A percentile compares a stretch with the other conserved stretches of the same genome.
These are phyloP conservation scores for Hydrolagus colliei DNA, from an alignment of 2,797 vertebrate species.

Conservation along the genomic window DNA sequence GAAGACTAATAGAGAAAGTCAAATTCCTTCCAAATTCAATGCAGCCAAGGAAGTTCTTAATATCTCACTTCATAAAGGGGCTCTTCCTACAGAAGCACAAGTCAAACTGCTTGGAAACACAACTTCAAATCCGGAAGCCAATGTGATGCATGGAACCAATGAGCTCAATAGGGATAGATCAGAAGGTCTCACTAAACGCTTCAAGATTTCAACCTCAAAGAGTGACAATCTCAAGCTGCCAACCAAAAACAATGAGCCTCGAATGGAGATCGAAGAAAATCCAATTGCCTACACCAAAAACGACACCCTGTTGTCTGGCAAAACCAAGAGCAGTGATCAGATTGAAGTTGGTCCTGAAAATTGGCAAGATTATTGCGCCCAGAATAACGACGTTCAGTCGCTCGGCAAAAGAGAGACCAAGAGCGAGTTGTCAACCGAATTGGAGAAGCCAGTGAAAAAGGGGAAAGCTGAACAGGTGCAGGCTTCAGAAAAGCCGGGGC, in stretches of 20 bases:
- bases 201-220: background rate
- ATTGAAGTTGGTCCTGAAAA: background rate
- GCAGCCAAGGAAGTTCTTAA: background rate
- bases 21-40: background rate
- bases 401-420: background rate
- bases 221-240: background rate
- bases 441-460: slow-evolving; percentile 10
- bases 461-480: slow-evolving; percentile 13
- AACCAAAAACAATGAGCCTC: background rate
- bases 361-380: background rate
- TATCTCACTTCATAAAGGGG: background rate
- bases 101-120: background rate
- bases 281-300: background rate
- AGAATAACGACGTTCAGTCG: background rate
- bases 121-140: background rate
- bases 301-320: background rate
- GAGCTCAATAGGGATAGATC: background rate
- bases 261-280: background rate
- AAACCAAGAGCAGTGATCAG: background rate
- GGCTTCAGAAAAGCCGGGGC: background rate
- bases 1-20: background rate
- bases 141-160: background rate
- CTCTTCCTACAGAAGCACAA: background rate
- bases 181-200: background rate
- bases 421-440: background rate